A percentile compares a stretch with the other conserved stretches of the same genome.
Evolutionary conservation across 2,797 vertebrate genomes (phyloP).

Genomic region (Dermochelys coriacea): DNA sequence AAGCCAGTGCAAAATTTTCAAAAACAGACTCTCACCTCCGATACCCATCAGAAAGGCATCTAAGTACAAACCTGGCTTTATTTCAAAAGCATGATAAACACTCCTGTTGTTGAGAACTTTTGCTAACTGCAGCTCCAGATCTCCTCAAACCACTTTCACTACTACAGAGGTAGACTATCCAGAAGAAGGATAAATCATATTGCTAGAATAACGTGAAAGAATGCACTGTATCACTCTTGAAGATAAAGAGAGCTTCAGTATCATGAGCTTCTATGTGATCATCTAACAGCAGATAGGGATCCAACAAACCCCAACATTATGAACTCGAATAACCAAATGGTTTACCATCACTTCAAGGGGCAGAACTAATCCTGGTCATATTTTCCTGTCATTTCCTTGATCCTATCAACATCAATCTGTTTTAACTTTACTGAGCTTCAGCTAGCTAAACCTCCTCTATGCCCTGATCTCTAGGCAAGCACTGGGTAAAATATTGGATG

Average conservation of each 20-base stretch:
- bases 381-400: conserved; percentile 63
- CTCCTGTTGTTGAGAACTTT: background rate
- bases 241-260: conserved; percentile 65
- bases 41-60: background rate
- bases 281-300: background rate
- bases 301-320: background rate
- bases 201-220: conserved; percentile 39
- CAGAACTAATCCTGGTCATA: conserved; percentile 13
- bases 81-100: background rate
- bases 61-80: background rate
- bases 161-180: background rate
- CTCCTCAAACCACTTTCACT: conserved; percentile 1
- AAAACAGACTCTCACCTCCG: background rate
- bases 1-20: background rate
- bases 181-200: background rate
- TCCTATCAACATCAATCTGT: conserved; percentile 11
- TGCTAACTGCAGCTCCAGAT: conserved; percentile 18
- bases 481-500: background rate
- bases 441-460: conserved; percentile 5
- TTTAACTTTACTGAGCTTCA: background rate
- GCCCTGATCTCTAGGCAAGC: background rate
- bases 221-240: background rate
- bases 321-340: background rate
- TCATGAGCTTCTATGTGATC: background rate
- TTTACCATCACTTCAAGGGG: conserved; percentile 42